These are phyloP conservation scores for Eulithis prunata DNA, from an alignment of 2,888 invertebrate genomes.

Conservation along the genomic window DNA sequence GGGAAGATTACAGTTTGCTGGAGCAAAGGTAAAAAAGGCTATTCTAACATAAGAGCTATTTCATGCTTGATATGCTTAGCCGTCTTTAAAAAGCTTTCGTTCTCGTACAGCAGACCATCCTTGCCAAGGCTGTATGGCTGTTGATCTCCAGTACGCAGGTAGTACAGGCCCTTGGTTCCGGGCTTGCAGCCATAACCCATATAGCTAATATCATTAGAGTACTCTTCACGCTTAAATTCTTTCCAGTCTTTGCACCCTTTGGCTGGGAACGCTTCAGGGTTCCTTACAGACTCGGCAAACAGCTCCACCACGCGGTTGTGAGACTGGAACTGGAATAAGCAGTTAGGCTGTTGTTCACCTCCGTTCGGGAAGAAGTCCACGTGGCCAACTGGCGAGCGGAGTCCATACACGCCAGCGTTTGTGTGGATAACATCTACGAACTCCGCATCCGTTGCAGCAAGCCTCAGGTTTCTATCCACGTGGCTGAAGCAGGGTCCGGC, in stretches of 20 bases:
- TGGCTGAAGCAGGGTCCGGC: conserved; percentile 76
- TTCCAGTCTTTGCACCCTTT: conserved; percentile 24
- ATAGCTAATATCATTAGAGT: conserved; percentile 15
- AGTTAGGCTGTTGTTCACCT: conserved; percentile 68
- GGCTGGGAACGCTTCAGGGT: conserved; percentile 27
- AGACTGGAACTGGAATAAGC: conserved; percentile 66
- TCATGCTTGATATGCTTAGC: conserved; percentile 10
- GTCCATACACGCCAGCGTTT: conserved; percentile 67
- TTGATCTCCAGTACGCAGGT: conserved; percentile 40
- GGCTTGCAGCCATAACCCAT: conserved; percentile 44
- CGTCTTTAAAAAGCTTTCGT: conserved; percentile 22
- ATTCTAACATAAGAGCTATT: conserved; percentile 13
- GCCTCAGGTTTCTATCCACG: conserved; percentile 51
- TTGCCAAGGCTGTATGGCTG: conserved; percentile 38
- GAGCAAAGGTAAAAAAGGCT: background rate
- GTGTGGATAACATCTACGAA: conserved; percentile 72
- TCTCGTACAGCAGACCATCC: conserved; percentile 32
- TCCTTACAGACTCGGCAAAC: conserved; percentile 30
- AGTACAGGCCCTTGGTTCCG: conserved; percentile 40
- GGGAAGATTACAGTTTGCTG: background rate
- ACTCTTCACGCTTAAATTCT: conserved; percentile 22
- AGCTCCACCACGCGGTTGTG: conserved; percentile 67
- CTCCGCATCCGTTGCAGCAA: conserved; percentile 60
- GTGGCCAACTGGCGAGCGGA: conserved; percentile 62
- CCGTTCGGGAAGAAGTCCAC: conserved; percentile 72